Evolutionary conservation across 92 coral and sea anemone genomes (phyloP).

Genomic region (Epizoanthus illoricatus): DNA sequence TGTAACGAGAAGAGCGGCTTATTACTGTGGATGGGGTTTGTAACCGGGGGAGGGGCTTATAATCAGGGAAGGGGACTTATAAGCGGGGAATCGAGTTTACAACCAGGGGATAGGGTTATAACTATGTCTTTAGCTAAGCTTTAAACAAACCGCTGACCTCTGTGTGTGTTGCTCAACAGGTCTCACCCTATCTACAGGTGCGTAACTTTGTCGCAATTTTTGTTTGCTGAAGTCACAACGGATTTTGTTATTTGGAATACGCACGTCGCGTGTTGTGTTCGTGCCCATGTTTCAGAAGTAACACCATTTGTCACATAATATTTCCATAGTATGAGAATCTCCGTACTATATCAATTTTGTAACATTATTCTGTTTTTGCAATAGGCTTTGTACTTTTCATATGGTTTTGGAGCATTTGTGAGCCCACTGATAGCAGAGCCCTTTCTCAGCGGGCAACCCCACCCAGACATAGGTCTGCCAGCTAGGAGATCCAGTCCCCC

Average conservation of each 20-base stretch:
- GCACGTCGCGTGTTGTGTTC: too few species aligned
- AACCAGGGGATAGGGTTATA: too few species aligned
- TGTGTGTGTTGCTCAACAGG: constrained; percentile 22
- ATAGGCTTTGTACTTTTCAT: constrained; percentile 85
- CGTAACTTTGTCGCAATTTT: constrained; percentile 5
- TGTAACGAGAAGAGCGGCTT: too few species aligned
- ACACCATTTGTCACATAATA: too few species aligned
- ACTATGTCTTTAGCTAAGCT: neutral
- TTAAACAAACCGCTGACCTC: neutral
- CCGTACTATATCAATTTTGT: neutral
- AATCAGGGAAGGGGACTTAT: too few species aligned
- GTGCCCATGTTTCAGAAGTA: too few species aligned
- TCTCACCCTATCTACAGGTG: constrained; percentile 69
- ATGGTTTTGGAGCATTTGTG: constrained; percentile 93
- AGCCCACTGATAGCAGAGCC: constrained; percentile 97
- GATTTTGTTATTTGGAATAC: too few species aligned
- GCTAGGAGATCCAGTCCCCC: constrained; percentile 68
- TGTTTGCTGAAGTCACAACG: neutral
- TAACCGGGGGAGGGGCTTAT: too few species aligned
- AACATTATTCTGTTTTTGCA: neutral
- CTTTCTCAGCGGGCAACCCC: constrained; percentile 87
- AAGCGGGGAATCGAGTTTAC: too few species aligned
- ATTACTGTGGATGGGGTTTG: too few species aligned
- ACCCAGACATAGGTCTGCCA: constrained; percentile 68
- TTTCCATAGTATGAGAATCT: too few species aligned